Evolutionary conservation across 2,113 vertebrate genomes (phyloP).

Genomic region (Prunella fulvescens): DNA sequence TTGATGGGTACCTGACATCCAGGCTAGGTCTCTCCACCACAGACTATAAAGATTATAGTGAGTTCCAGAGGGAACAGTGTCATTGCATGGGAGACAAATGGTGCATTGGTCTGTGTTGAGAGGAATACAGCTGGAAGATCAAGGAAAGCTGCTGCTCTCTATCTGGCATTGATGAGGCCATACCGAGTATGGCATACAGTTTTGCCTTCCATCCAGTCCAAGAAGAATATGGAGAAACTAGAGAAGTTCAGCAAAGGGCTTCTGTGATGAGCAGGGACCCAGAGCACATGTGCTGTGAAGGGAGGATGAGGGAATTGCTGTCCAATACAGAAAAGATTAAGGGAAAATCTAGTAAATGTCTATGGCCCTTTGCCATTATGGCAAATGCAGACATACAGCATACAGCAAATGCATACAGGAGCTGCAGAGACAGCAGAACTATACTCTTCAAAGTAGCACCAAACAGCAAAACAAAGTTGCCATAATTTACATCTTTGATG

Average conservation of each 20-base stretch:
- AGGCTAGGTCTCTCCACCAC: neutral
- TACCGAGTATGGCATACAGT: neutral
- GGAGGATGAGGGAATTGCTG: neutral
- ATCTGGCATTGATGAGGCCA: neutral
- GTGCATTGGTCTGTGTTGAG: neutral
- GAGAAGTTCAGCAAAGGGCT: neutral
- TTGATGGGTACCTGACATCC: neutral
- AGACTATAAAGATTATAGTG: neutral
- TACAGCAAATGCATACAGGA: no score
- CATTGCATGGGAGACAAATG: neutral
- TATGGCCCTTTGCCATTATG: neutral
- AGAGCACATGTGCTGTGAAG: neutral
- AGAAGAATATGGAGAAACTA: neutral
- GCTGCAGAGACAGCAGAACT: neutral
- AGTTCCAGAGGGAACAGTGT: neutral
- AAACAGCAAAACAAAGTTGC: neutral
- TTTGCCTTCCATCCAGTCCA: neutral
- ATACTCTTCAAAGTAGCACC: neutral
- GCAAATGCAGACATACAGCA: no score
- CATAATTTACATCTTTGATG: neutral
- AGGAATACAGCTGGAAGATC: neutral
- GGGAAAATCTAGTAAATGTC: neutral
- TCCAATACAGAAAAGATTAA: neutral
- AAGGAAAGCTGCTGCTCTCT: neutral
- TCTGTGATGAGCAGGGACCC: neutral